Evolutionary conservation across 2,113 vertebrate genomes (phyloP), one percentile per base, ranked within the genome.

Genomic region (Ceyx cyanopectus): DNA sequence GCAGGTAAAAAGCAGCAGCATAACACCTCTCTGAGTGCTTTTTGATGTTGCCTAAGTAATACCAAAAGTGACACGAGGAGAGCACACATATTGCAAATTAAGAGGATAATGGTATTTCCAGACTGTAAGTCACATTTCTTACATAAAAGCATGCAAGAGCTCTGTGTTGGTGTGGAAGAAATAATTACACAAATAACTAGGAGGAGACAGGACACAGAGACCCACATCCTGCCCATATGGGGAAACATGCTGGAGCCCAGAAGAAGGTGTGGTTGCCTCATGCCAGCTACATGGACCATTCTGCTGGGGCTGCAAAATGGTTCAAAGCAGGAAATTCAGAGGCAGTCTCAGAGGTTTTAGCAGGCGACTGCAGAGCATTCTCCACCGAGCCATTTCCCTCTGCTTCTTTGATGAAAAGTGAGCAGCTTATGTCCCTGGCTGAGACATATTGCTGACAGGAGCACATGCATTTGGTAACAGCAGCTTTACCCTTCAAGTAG

Each of bases 161-260:
- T 6, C 45, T 43, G 1, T 62, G 68, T 77, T 0, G 0, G 23
- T 56, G 68, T 70, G 45, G 68, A 90, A 90, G 67, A 81, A 24
- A 85, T 80, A 77, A 83, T 83, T 83, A 40, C 40, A 94, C 77
- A 95, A 94, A 45, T 74, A 94, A 78, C 76, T 50, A 78, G 73
- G 45, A 93, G 65, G 68, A 95, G 90, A 86, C 15, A 8, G 85
- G 82, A 94, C 82, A 75, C 1, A 75, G 61, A 78, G 76, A 93
- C 20, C 90, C 94, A 96, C 94, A 96, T 96, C 92, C 94, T 94
- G 88, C 68, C 85, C 92, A 90, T 86, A 90, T 92, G 90, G 83
- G 93, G 90, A 85, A 95, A 43, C 57, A 60, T 70, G 40, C 76
- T 91, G 73, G 65, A 94, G 34, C 15, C 80, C 90, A 93, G 63